phyloP scores from a whole-genome alignment of 2,113 vertebrate species.

The Neolamprologus sp. region DNA sequence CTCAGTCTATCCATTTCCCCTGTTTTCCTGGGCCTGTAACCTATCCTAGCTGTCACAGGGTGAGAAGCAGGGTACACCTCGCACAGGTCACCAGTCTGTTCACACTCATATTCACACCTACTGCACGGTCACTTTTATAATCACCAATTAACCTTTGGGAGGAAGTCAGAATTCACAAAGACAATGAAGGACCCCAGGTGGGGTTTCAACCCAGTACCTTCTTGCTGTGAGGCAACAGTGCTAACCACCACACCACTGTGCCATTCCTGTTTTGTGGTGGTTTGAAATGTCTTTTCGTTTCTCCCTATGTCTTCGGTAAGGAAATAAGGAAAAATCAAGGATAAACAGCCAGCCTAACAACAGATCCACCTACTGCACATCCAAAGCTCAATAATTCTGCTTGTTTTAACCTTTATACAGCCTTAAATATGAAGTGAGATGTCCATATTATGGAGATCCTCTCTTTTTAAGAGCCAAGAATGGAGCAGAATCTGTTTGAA shows the following conservation, averaged over 20 bases:
- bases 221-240: background rate
- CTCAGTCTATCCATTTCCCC: background rate
- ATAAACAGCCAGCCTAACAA: accelerated
- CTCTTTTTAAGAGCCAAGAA: background rate
- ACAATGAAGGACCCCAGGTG: background rate
- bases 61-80: background rate
- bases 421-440: background rate
- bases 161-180: background rate
- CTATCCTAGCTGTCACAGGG: background rate
- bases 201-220: background rate
- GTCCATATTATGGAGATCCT: background rate
- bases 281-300: background rate
- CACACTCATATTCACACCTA: background rate
- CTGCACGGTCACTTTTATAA: background rate
- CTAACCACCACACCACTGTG: background rate
- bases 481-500: background rate
- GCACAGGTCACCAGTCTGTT: background rate
- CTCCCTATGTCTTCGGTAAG: background rate
- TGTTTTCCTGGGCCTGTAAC: background rate
- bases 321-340: background rate
- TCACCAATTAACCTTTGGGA: background rate
- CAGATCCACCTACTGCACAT: background rate
- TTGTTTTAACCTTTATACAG: background rate
- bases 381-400: background rate
- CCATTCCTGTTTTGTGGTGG: background rate